Evolutionary conservation across 2,888 invertebrate species (phyloP).

Genomic region (Chironomus riparius): DNA sequence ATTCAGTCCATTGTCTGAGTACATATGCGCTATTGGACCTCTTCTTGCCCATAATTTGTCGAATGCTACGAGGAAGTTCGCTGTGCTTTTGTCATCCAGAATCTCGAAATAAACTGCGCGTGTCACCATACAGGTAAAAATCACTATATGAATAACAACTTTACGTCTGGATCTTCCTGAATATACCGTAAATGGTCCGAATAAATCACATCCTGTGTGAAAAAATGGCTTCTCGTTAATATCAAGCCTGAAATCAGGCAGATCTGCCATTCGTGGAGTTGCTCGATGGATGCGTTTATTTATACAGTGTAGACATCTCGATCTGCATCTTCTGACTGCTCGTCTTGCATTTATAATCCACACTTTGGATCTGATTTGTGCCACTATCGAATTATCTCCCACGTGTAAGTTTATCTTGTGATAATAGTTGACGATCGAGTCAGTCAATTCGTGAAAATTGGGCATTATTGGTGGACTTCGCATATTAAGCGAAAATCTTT

Average conservation of each 20-base stretch:
- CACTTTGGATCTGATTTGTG: background rate
- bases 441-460: background rate
- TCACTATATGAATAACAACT: slow-evolving; percentile 1
- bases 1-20: slow-evolving; percentile 30
- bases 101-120: slow-evolving; percentile 29
- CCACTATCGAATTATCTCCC: background rate
- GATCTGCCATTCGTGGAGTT: slow-evolving; percentile 12
- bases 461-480: background rate
- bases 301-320: background rate
- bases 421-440: background rate
- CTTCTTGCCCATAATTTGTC: slow-evolving; percentile 28
- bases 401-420: background rate
- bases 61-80: slow-evolving; percentile 28
- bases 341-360: background rate
- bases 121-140: no score
- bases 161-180: background rate
- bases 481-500: background rate
- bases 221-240: slow-evolving; percentile 1
- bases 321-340: background rate
- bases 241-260: no score
- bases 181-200: slow-evolving; percentile 1
- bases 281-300: background rate
- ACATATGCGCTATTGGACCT: slow-evolving; percentile 25
- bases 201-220: slow-evolving; percentile 14
- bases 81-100: slow-evolving; percentile 31